Evolutionary conservation across 2,113 vertebrate genomes (phyloP).

Genomic region (Epinephelus cyanopodus): DNA sequence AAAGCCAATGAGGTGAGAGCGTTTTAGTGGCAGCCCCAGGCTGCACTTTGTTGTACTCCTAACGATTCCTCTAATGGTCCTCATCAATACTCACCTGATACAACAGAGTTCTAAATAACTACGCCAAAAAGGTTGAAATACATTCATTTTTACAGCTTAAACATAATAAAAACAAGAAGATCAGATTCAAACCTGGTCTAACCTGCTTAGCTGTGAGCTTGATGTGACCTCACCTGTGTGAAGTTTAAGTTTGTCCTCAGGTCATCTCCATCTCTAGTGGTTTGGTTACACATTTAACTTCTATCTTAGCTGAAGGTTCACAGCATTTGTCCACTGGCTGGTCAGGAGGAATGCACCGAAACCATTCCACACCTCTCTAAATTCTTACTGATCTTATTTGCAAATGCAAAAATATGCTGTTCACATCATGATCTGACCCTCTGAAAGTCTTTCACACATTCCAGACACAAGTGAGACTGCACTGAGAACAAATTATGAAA

Average conservation of each 20-base stretch:
- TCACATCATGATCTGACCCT: background rate
- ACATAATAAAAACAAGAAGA: background rate
- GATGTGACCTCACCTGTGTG: background rate
- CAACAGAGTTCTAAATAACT: background rate
- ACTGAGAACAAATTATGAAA: background rate
- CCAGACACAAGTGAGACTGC: background rate
- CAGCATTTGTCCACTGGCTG: slow-evolving; percentile 9
- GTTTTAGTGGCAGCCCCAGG: slow-evolving; percentile 1
- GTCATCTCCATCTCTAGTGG: slow-evolving; percentile 1
- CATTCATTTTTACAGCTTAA: background rate
- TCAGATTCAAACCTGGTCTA: background rate
- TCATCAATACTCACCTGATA: background rate
- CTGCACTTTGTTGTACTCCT: slow-evolving; percentile 6
- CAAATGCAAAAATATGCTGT: background rate
- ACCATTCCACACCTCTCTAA: background rate
- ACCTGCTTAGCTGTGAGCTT: background rate
- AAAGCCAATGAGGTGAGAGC: slow-evolving; percentile 10
- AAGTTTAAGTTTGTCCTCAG: background rate
- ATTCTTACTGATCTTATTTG: background rate
- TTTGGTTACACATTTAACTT: slow-evolving; percentile 4
- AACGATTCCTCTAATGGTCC: background rate
- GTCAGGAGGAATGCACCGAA: background rate
- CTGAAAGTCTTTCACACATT: background rate
- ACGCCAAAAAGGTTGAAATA: background rate
- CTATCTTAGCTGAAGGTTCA: background rate